These are phyloP conservation scores for Cremastinae sp. DNA, from an alignment of 2,888 invertebrate genomes.

Conservation along the genomic window DNA sequence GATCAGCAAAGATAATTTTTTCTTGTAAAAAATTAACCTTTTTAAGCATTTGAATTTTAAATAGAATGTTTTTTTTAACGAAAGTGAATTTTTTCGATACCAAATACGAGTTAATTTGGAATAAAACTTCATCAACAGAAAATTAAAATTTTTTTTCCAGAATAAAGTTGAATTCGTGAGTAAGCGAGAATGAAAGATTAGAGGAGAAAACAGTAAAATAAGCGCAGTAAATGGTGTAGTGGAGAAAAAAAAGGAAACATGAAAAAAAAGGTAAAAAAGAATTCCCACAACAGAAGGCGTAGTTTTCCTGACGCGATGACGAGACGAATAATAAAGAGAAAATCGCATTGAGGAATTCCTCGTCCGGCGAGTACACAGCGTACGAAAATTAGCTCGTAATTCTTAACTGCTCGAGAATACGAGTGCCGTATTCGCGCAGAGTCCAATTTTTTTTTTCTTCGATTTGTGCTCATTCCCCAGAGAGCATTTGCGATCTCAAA, in stretches of 20 bases:
- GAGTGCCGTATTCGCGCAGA: slow-evolving; percentile 9
- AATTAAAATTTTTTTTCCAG: too few relatives aligned
- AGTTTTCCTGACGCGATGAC: slow-evolving; percentile 45
- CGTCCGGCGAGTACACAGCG: slow-evolving; percentile 3
- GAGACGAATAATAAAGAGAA: slow-evolving; percentile 51
- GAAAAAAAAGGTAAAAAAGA: slow-evolving; percentile 20
- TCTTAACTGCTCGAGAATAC: slow-evolving; percentile 15
- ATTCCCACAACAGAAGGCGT: slow-evolving; percentile 21
- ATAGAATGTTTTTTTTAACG: too few relatives aligned
- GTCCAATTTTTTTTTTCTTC: slow-evolving; percentile 13
- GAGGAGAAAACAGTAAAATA: slow-evolving; percentile 9
- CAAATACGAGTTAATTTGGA: too few relatives aligned
- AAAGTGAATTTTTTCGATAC: too few relatives aligned
- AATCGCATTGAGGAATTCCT: slow-evolving; percentile 40
- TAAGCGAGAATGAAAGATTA: background rate
- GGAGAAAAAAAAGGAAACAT: slow-evolving; percentile 3
- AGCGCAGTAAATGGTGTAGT: background rate
- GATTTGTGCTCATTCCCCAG: background rate
- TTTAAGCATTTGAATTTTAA: too few relatives aligned
- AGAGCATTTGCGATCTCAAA: background rate
- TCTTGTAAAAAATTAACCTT: too few relatives aligned
- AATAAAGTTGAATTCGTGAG: too few relatives aligned
- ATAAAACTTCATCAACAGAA: too few relatives aligned
- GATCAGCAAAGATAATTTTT: background rate
- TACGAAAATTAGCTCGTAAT: slow-evolving; percentile 55